Percentiles rank a stretch among this genome's conserved stretches.
Conservation (phyloP, 2,113 vertebrate genomes). For the Rostratula benghalensis region DNA sequence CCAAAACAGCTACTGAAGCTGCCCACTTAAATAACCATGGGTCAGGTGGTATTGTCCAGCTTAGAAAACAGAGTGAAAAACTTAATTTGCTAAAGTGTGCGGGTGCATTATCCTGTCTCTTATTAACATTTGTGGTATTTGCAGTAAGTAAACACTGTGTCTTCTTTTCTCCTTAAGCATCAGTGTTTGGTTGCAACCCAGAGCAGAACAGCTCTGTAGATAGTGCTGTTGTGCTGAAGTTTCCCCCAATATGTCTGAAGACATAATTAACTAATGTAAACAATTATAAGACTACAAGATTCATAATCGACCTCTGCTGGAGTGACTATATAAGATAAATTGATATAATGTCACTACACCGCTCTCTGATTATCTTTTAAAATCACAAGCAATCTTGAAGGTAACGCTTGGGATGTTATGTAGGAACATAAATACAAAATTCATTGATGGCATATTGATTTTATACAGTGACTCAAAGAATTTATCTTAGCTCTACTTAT, state of each 20-base stretch:
- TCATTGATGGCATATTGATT: slow-evolving; percentile 45
- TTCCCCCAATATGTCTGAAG: not conserved
- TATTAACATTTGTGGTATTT: not conserved
- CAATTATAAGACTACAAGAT: not conserved
- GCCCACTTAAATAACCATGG: not conserved
- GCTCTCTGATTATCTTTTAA: slow-evolving; percentile 23
- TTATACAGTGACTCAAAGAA: not conserved
- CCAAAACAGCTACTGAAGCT: not conserved
- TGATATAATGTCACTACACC: not conserved
- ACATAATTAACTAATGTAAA: not conserved
- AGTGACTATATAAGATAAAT: not conserved
- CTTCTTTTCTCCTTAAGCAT: not conserved
- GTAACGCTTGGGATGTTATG: not conserved
- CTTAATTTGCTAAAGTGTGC: not conserved
- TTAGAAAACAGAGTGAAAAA: not conserved
- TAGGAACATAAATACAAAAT: slow-evolving; percentile 13
- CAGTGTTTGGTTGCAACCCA: not conserved
- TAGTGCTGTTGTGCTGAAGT: not conserved
- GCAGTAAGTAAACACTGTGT: not conserved
- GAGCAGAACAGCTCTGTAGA: not conserved
- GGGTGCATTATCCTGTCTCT: not conserved
- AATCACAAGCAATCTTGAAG: not conserved
- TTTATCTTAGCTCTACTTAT: slow-evolving; percentile 3
- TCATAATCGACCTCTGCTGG: not conserved
- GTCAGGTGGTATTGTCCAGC: not conserved